Evolutionary conservation across 1,140 invertebrate species (phyloP).

Genomic region (Drepana arcuata): DNA sequence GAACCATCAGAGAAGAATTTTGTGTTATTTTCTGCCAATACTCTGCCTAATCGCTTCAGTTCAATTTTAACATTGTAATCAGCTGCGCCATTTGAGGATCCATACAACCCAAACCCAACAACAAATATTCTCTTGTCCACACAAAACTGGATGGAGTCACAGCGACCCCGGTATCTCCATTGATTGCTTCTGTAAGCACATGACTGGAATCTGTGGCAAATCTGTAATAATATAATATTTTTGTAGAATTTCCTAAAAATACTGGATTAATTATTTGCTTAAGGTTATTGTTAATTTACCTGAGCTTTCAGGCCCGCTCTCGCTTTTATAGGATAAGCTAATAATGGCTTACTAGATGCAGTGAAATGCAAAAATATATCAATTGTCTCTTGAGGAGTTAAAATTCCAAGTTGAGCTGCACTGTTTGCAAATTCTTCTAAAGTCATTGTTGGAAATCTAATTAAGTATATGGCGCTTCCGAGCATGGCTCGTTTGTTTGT

Average conservation of each 20-base stretch:
- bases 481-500: conserved; percentile 81
- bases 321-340: conserved; percentile 86
- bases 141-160: conserved; percentile 94
- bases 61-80: conserved; percentile 94
- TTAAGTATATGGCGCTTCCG: conserved; percentile 85
- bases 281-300: too few species aligned
- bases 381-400: conserved; percentile 91
- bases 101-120: conserved; percentile 93
- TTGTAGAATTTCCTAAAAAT: conserved; percentile 5
- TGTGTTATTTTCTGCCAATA: conserved; percentile 90
- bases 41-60: conserved; percentile 86
- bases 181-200: conserved; percentile 97
- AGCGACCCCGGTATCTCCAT: conserved; percentile 92
- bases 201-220: conserved; percentile 95
- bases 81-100: conserved; percentile 91
- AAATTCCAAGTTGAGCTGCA: conserved; percentile 89
- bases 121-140: conserved; percentile 94
- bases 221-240: conserved; percentile 68
- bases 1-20: conserved; percentile 96
- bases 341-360: conserved; percentile 84
- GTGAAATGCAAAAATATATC: conserved; percentile 94
- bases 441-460: conserved; percentile 92
- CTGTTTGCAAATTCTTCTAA: conserved; percentile 93
- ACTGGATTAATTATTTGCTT: too few species aligned
- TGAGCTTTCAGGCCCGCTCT: conserved; percentile 91